Base-by-base conservation (phyloP, 2,888 invertebrate species). In the Aphidius colemani region DNA sequence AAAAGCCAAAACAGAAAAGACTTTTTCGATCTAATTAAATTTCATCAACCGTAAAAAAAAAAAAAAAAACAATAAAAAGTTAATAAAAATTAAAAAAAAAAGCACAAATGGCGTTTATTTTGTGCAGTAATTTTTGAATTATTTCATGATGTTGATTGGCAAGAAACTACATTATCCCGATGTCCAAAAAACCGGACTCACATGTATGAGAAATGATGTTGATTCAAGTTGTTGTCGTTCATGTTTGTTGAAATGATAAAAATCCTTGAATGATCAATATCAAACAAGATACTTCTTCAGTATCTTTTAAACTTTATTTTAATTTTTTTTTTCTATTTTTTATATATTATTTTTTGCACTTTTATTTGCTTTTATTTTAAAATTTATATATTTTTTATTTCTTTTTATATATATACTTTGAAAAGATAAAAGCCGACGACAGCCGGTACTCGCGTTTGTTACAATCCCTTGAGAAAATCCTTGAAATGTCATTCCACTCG, bases 161-260 rank as follows among this genome's bases (percentile, higher is more conserved):
- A 73, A 73, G 73, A 73, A 73, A 70, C 72, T 66, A 66, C 59
- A 59, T 64, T 72, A 68, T 65, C 67, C 70, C 65, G 66, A 62
- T 64, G 66, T n/a, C 65, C 70, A 67, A 73, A 72, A 73, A 73
- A 73, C 44, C 50, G 13, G 61, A 43, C 43, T 56, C 55, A n/a
- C 68, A 69, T 68, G 73, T 70, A 73, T 73, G 71, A 73, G 71
- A 70, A 70, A 73, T 68, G 69, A 65, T 66, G 65, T 53, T 64
- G 69, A 70, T 46, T 44, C 58, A 11, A 39, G 48, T 48, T 13
- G n/a, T 40, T 46, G 40, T 40, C 11, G 43, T 41, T 40, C 13
- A 61, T 51, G 61, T 65, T 30, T 30, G 30, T 30, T 30, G 30
- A 30, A 30, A 30, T 30, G 30, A 30, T 30, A 30, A 49, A 65